These are phyloP conservation scores for Calcarius lapponicus DNA, from an alignment of 2,797 vertebrate genomes.

Conservation along the genomic window DNA sequence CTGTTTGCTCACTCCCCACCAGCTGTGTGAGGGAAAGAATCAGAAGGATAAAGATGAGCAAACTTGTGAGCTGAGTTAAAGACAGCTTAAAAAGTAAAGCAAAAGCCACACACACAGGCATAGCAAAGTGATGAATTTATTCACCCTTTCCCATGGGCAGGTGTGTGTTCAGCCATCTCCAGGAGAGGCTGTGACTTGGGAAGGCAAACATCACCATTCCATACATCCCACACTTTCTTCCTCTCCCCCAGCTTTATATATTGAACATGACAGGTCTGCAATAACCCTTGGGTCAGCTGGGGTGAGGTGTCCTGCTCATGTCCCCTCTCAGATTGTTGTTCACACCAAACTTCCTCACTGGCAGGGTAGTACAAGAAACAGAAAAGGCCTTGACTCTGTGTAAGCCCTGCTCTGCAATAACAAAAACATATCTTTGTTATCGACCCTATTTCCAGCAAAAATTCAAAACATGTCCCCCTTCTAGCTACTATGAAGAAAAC, in stretches of 20 bases:
- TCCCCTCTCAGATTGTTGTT: background rate
- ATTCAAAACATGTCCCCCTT: background rate
- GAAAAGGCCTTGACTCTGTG: background rate
- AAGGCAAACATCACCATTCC: background rate
- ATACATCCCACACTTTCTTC: too few species aligned
- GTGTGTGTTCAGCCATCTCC: background rate
- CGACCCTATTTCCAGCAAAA: background rate
- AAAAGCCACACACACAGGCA: background rate
- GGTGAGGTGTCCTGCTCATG: background rate
- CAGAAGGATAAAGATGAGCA: background rate
- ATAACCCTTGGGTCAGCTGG: background rate
- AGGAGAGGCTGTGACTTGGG: background rate
- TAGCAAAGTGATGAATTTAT: background rate
- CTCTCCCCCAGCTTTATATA: background rate
- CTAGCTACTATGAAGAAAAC: background rate
- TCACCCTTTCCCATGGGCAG: background rate
- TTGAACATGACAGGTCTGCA: background rate
- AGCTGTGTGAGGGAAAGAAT: background rate
- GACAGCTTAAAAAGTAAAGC: background rate
- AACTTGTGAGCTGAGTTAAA: fast-evolving
- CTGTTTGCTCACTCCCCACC: background rate
- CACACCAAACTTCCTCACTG: background rate
- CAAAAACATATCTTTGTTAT: background rate
- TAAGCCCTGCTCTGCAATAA: background rate
- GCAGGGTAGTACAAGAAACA: background rate